Conservation (phyloP, 2,797 vertebrate genomes). For the Morelia viridis region DNA sequence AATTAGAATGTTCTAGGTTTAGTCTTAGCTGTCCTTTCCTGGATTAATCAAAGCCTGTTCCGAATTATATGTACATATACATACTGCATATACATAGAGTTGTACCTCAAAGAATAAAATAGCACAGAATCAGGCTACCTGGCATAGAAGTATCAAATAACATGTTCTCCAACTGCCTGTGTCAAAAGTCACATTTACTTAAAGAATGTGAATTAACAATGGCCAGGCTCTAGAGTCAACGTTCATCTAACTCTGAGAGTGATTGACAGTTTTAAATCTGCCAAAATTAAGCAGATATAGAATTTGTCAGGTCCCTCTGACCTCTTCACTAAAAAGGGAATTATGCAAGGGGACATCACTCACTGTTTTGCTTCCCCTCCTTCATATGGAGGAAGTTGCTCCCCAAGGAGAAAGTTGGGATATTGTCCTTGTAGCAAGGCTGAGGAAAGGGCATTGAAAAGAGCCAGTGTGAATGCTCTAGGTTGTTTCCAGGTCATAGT, state of each 20-base stretch:
- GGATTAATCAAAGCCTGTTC: neutral
- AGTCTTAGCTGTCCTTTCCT: neutral
- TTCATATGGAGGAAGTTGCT: neutral
- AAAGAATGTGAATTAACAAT: neutral
- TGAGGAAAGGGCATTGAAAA: neutral
- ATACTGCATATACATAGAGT: neutral
- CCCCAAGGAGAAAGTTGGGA: neutral
- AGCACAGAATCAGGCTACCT: neutral
- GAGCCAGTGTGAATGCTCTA: neutral
- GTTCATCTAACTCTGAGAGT: neutral
- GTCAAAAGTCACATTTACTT: neutral
- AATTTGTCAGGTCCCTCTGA: neutral
- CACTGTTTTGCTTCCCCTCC: neutral
- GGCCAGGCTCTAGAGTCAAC: neutral
- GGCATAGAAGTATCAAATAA: neutral
- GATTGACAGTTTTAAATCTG: neutral
- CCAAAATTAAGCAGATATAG: neutral
- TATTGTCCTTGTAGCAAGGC: neutral
- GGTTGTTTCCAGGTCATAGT: neutral
- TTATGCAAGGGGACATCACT: neutral
- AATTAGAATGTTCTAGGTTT: neutral
- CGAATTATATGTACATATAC: neutral
- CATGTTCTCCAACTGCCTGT: neutral
- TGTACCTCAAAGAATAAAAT: neutral
- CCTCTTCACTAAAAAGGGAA: neutral